Evolutionary conservation across 2,113 vertebrate genomes (phyloP), one percentile per base, ranked within the genome.

Genomic region (Furnarius figulus): DNA sequence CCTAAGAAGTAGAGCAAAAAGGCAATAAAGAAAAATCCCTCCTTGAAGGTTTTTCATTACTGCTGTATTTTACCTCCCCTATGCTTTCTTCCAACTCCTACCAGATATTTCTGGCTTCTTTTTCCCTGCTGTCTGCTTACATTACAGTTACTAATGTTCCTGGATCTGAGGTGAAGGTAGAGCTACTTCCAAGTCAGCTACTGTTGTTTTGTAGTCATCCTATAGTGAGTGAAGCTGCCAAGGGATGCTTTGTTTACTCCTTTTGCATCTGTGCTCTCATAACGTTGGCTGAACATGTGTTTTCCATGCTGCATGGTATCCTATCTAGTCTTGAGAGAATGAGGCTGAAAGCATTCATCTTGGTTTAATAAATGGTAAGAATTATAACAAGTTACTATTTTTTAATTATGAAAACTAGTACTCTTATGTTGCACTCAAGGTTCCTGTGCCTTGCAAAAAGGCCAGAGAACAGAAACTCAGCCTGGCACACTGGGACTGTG

Each of bases 81-180:
- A 70, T 82, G 75, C 71, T 85, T 92, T 85, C 79, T 95, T 91
- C 82, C 79, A 93, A 62, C 88, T 83, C 25, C 37, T 92, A 79
- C 80, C 67, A 80, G 63, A 42, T 83, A 56, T 87, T 90, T 87
- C 66, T 87, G 53, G 14, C 49, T 74, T 91, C 52, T 71, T 95
- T 87, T 68, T 49, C 56, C 30, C 58, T 52, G 16, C 42, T 91
- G 61, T 94, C 55, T 4, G 7, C 21, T 93, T 71, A 67, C 18
- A 14, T 68, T 91, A 59, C 40, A 78, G 35, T 87, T 91, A 74
- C 27, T 87, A 55, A 81, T 87, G n/a, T 66, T 91, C 37, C 40
- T 90, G 44, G 10, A 61, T 76, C 27, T 90, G 46, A 83, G 35
- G 23, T 66, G 71, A 74, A 66, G 46, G 37, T 21, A 70, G 74